Evolutionary conservation across 2,888 invertebrate genomes (phyloP).

Genomic region (Drosophila percnosoma): DNA sequence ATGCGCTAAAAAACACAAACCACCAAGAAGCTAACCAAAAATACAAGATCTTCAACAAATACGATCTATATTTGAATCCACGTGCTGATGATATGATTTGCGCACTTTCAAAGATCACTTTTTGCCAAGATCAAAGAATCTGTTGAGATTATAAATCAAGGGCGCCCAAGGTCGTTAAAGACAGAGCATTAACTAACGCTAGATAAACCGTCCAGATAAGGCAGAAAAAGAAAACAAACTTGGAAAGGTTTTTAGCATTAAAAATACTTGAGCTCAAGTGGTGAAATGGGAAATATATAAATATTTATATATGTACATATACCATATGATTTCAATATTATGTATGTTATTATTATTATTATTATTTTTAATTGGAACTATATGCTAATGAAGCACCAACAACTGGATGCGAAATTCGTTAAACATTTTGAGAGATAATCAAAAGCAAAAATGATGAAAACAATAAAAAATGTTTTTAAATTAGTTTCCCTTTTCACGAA

Average conservation of each 20-base stretch:
- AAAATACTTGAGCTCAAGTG: conserved; percentile 5
- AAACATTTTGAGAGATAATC: not conserved
- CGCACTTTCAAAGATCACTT: conserved; percentile 60
- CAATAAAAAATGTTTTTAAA: not conserved
- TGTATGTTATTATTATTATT: not conserved
- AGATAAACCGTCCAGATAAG: conserved; percentile 2
- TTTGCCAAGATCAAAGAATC: conserved; percentile 70
- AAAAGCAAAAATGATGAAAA: not conserved
- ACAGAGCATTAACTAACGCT: not conserved
- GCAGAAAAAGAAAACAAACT: conserved; percentile 15
- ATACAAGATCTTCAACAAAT: not conserved
- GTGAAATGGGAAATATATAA: not conserved
- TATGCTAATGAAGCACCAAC: not conserved
- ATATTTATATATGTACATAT: not conserved
- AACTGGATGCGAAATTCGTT: not conserved
- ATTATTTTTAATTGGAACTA: not conserved
- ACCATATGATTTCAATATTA: not conserved
- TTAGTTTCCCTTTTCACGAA: not conserved
- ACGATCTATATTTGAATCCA: conserved; percentile 25
- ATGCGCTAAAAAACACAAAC: conserved; percentile 38
- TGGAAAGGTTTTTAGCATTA: conserved; percentile 1
- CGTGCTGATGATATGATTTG: conserved; percentile 39
- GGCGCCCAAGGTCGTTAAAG: conserved; percentile 61
- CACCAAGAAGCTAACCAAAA: conserved; percentile 14
- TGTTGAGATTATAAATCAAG: conserved; percentile 65